Evolutionary conservation across 2,888 invertebrate species (phyloP), one percentile per base, ranked within the genome.

Genomic region (Pandemis cinnamomeana): DNA sequence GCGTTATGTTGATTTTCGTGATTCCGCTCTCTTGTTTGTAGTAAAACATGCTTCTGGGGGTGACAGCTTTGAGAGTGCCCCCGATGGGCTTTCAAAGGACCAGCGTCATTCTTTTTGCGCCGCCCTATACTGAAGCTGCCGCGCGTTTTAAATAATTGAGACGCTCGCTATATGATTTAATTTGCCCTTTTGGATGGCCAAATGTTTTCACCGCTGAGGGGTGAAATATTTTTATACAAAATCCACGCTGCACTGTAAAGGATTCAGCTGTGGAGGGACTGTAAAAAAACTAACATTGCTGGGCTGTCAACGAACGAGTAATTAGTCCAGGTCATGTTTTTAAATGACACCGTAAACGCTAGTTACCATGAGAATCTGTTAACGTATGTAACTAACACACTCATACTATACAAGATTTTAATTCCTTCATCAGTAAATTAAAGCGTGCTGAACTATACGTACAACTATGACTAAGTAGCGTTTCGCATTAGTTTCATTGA

Each of bases 11-110:
- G 66, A 70, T 53, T 71, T 71, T 80, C 76, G 79, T 76, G 80
- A 81, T 84, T 80, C 77, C 80, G 83, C 87, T 84, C 87, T 88
- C 87, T 83, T 85, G 85, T 80, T 87, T 82, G 80, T 86, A 85
- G 90, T 88, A 82, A 86, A 89, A 87, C 84, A 83, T 86, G 84
- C 88, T 88, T 88, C 91, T 93, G 93, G 86, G 90, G 90, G 87
- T 93, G 93, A 93, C 92, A 93, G 92, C 87, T 91, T 90, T 88
- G 89, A 92, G 90, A 90, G 88, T 87, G 81, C 90, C 90, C 89
- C 91, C 89, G 88, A 88, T 90, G 89, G 86, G 91, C 86, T 86
- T 93, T 92, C 90, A 93, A 93, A 92, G 92, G 89, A 92, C 91
- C 88, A 91, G 87, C 88, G 85, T 84, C 86, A 89, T 92, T 91